These are phyloP conservation scores for Remorina albescens DNA, from an alignment of 2,797 vertebrate genomes.

Conservation along the genomic window DNA sequence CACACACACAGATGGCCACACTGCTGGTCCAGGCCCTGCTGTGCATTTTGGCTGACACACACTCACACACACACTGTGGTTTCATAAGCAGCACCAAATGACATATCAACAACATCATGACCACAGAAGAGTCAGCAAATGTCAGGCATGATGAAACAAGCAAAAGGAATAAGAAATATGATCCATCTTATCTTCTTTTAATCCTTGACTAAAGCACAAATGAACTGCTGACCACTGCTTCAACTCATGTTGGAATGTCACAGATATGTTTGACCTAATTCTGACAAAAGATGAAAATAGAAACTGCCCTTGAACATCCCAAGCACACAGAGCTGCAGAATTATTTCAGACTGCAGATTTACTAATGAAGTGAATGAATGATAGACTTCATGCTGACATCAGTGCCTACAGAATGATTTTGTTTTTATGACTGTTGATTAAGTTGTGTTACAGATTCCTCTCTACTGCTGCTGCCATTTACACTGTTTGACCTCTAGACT, in stretches of 20 bases:
- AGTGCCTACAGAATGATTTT: too few species aligned
- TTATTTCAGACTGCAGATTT: background rate
- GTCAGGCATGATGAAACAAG: conserved; percentile 35
- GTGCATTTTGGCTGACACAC: conserved; percentile 63
- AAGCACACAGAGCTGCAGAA: background rate
- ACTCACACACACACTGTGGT: conserved; percentile 32
- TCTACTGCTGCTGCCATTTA: background rate
- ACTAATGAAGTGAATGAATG: background rate
- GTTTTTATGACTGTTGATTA: background rate
- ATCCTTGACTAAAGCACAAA: conserved; percentile 19
- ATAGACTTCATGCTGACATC: background rate
- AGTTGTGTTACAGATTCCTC: background rate
- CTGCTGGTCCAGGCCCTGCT: conserved; percentile 55
- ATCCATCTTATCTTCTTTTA: conserved; percentile 16
- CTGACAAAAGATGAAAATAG: conserved; percentile 6
- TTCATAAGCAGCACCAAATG: conserved; percentile 44
- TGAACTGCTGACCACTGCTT: conserved; percentile 33
- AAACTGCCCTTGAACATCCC: background rate
- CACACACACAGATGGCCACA: conserved; percentile 72
- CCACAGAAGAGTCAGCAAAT: conserved; percentile 41
- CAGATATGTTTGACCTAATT: conserved; percentile 36
- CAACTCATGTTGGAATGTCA: conserved; percentile 40
- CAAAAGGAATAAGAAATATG: background rate
- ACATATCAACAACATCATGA: conserved; percentile 47
- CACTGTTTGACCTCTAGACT: conserved; percentile 31